phyloP scores from a whole-genome alignment of 2,888 invertebrate genomes.

The Sphaerophoria taeniata region DNA sequence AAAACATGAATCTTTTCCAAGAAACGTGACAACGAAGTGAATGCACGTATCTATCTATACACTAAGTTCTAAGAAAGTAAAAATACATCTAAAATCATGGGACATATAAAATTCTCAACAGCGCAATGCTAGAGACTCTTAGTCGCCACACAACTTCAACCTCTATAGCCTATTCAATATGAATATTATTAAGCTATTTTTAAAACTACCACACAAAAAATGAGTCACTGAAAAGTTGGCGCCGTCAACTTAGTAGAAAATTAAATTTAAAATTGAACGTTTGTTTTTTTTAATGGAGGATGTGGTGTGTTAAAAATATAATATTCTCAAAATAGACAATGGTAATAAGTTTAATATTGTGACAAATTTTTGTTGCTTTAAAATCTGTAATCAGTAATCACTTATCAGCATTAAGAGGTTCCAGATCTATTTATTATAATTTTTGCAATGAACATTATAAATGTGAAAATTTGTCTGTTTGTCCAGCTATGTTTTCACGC shows the following conservation, averaged over 20 bases:
- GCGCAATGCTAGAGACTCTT: slow-evolving; percentile 57
- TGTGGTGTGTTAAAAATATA: slow-evolving; percentile 59
- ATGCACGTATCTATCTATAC: no score
- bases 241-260: slow-evolving; percentile 54
- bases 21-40: no score
- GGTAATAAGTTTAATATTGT: no score
- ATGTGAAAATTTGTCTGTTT: no score
- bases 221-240: slow-evolving; percentile 65
- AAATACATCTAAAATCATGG: not conserved
- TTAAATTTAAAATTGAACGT: slow-evolving; percentile 21
- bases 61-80: not conserved
- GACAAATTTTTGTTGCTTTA: no score
- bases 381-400: no score
- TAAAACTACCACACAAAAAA: slow-evolving; percentile 48
- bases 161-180: not conserved
- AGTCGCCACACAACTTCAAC: slow-evolving; percentile 44
- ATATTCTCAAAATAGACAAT: slow-evolving; percentile 43
- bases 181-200: slow-evolving; percentile 46
- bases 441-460: no score
- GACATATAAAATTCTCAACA: slow-evolving; percentile 34
- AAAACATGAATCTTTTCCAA: no score
- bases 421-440: no score
- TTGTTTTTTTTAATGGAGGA: slow-evolving; percentile 56
- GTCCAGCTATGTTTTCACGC: no score
- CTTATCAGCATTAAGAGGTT: no score